A percentile compares a stretch with the other conserved stretches of the same genome.
Conservation (phyloP, 2,888 invertebrate genomes). For the Leptinotarsa rubiginosa region DNA sequence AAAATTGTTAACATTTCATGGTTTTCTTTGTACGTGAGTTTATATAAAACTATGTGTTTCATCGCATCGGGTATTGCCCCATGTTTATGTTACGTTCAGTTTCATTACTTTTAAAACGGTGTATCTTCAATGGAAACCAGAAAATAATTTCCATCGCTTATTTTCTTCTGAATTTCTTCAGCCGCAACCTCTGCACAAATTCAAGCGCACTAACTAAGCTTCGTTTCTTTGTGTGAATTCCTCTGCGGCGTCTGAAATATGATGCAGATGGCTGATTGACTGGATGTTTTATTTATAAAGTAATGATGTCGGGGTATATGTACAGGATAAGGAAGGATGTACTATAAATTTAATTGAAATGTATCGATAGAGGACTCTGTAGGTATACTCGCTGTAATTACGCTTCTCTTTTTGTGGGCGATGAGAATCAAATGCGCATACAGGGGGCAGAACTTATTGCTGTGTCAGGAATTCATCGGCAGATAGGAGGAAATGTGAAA, state of each 20-base stretch:
- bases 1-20: no score
- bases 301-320: constrained; percentile 52
- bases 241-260: constrained; percentile 44
- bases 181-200: not conserved
- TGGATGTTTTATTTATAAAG: constrained; percentile 56
- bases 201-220: constrained; percentile 19
- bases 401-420: constrained; percentile 6
- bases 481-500: not conserved
- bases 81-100: no score
- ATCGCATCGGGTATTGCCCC: no score
- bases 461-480: not conserved
- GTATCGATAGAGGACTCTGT: constrained; percentile 56
- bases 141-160: not conserved
- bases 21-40: no score
- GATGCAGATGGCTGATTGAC: constrained; percentile 48
- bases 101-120: no score
- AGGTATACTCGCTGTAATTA: constrained; percentile 49
- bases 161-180: not conserved
- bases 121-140: not conserved
- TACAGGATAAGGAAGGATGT: constrained; percentile 55
- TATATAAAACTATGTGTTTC: no score
- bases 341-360: constrained; percentile 61
- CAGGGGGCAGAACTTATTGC: constrained; percentile 16
- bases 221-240: constrained; percentile 46
- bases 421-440: constrained; percentile 3